Percentiles rank a stretch among this genome's conserved stretches.
Conservation (phyloP, 2,113 vertebrate genomes). For the Labeo rohita region DNA sequence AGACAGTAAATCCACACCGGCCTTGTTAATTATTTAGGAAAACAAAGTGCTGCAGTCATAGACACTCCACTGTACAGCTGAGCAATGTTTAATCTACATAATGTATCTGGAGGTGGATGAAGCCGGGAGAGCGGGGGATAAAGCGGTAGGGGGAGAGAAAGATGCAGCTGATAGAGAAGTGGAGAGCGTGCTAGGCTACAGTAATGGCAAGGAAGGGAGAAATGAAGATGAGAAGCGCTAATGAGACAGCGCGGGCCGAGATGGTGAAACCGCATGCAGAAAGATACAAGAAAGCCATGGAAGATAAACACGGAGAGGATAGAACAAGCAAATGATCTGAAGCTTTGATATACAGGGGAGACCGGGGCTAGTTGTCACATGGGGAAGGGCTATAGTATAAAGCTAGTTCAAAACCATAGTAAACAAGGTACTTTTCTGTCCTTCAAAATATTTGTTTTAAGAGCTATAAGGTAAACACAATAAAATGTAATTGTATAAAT, state of each 20-base stretch:
- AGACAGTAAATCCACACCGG: conserved; percentile 68
- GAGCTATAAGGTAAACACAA: neutral
- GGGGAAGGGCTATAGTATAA: neutral
- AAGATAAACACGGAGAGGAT: conserved; percentile 3
- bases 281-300: conserved; percentile 4
- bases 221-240: conserved; percentile 29
- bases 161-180: conserved; percentile 49
- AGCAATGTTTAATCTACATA: conserved; percentile 70
- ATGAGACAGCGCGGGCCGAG: conserved; percentile 29
- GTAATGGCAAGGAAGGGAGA: conserved; percentile 25
- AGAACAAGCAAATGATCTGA: conserved; percentile 8
- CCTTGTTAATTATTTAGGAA: conserved; percentile 74
- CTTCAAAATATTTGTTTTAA: neutral
- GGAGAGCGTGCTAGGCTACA: conserved; percentile 30
- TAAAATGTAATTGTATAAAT: neutral
- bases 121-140: conserved; percentile 34
- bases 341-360: conserved; percentile 6
- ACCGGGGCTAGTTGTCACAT: neutral
- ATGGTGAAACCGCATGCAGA: conserved; percentile 16
- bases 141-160: conserved; percentile 28
- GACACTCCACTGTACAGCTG: conserved; percentile 62
- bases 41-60: conserved; percentile 72
- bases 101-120: conserved; percentile 62
- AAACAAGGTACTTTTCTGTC: neutral
- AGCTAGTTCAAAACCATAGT: neutral